phyloP scores from a whole-genome alignment of 2,797 vertebrate genomes.

The Petrocephalus schoutedeni region DNA sequence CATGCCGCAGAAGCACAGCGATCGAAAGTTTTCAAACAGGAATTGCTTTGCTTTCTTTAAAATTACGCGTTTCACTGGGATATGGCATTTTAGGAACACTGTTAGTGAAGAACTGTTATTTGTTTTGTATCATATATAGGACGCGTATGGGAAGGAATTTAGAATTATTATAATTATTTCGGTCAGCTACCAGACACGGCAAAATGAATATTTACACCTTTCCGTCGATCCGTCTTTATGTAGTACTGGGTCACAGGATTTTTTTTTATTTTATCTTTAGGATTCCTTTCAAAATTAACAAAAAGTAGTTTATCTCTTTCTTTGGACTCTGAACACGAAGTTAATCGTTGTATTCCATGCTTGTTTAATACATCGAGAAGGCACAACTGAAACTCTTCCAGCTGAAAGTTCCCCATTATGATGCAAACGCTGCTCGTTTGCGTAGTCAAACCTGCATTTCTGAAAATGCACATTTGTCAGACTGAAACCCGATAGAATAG shows the following conservation, averaged over 20 bases:
- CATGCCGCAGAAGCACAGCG: neutral
- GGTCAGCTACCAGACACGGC: neutral
- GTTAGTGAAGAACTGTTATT: neutral
- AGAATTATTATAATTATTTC: neutral
- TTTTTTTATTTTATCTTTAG: neutral
- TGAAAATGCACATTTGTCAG: neutral
- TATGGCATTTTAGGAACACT: neutral
- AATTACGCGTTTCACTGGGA: neutral
- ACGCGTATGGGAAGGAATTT: neutral
- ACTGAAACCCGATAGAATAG: neutral
- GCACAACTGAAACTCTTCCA: neutral
- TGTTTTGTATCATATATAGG: neutral
- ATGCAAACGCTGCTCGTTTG: neutral
- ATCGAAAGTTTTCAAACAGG: neutral
- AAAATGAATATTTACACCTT: constrained; percentile 1
- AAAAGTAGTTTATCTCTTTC: neutral
- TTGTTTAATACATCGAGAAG: neutral
- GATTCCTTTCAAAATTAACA: neutral
- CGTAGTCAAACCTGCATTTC: neutral
- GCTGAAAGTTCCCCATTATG: neutral
- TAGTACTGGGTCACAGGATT: neutral
- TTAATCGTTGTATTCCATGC: neutral
- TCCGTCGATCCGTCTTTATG: neutral
- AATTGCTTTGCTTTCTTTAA: neutral
- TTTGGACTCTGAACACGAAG: neutral